Evolutionary conservation across 2,113 vertebrate genomes (phyloP).

Genomic region (Halcyon malimbica): DNA sequence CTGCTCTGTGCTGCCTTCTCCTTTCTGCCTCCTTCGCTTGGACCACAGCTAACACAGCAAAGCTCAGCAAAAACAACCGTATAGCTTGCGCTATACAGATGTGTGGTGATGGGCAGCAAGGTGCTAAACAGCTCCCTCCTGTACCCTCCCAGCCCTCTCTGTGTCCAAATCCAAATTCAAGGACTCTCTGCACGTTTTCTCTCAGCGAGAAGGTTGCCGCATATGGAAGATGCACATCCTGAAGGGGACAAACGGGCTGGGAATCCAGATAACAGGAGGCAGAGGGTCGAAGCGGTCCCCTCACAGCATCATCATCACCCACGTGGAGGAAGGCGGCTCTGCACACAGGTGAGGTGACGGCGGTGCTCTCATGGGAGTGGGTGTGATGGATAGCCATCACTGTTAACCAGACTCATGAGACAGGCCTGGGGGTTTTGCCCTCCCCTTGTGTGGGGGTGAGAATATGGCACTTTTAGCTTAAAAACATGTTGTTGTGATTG

Average conservation of each 20-base stretch:
- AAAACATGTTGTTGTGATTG: background rate
- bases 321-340: slow-evolving; percentile 90
- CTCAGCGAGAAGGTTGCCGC: slow-evolving; percentile 86
- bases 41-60: slow-evolving; percentile 26
- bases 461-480: background rate
- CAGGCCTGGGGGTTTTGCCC: background rate
- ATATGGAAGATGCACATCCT: slow-evolving; percentile 99
- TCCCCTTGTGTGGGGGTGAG: rapidly evolving
- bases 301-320: slow-evolving; percentile 91
- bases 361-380: background rate
- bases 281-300: slow-evolving; percentile 92
- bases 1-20: slow-evolving; percentile 33
- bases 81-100: background rate
- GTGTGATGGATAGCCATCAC: background rate
- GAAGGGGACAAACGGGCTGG: slow-evolving; percentile 90
- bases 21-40: slow-evolving; percentile 42
- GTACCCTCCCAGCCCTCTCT: background rate
- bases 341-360: slow-evolving; percentile 85
- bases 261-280: slow-evolving; percentile 95
- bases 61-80: background rate
- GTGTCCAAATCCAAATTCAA: slow-evolving; percentile 50
- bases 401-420: background rate
- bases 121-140: background rate
- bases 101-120: slow-evolving; percentile 18
- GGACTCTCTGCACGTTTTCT: slow-evolving; percentile 66